Evolutionary conservation across 1,140 invertebrate species (phyloP), one percentile per base, ranked within the genome.

Genomic region (Druon quercuslanigerum): DNA sequence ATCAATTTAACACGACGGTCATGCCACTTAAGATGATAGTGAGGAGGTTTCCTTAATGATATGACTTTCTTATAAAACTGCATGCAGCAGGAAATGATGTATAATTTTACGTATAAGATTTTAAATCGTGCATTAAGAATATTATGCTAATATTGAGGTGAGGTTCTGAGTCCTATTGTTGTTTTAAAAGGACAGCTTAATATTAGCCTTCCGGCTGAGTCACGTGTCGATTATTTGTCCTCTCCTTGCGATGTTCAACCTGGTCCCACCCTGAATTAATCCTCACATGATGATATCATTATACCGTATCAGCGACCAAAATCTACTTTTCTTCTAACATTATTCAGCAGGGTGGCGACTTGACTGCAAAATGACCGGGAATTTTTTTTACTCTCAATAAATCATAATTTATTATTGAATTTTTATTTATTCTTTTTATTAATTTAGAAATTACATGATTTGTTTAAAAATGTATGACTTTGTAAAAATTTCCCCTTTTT

Each of bases 151-250:
- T 66, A 33, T 40, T 66, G 33, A 40, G 57, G 57, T 16, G 57
- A 25, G 57, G 57, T 46, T 11, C 40, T 9, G 40, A 46, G 40
- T 40, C 20, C 57, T 66, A 66, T 66, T 66, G 57, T 66, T 66
- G 33, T 33, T 66, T 66, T 66, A 66, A 66, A 40, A 66, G 57
- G 57, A 40, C 20, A 66, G 25, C 33, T 40, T 66, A 16, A 66
- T 33, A 66, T 66, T 33, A 66, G 25, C 57, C 57, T 66, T 66
- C 57, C 25, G 57, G 57, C 57, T 66, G 57, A 66, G 57, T 66
- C 57, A 66, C 57, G 19, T 66, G 57, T 66, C 57, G 20, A 66
- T 66, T 66, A 66, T 66, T 66, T 66, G 12, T 66, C 20, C 20
- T 66, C 57, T 60, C 25, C 57, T 40, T 3, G 13, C 11, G 40